Percentiles rank a stretch among this genome's conserved stretches.
Evolutionary conservation across 2,888 invertebrate species (phyloP).

Genomic region (Dynastes maya): DNA sequence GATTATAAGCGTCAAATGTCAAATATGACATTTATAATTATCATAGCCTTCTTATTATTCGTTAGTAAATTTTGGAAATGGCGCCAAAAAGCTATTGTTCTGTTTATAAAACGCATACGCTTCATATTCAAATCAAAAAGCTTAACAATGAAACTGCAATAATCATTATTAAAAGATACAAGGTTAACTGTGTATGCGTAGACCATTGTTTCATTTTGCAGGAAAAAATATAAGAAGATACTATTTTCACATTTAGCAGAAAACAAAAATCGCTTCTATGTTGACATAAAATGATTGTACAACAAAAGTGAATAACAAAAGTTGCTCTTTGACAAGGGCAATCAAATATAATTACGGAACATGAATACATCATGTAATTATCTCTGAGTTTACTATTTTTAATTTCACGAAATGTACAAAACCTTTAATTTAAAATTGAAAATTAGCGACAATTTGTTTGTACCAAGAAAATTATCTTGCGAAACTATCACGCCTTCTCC

Average conservation of each 20-base stretch:
- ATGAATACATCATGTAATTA: background rate
- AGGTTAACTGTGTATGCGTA: background rate
- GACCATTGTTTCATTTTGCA: too few relatives aligned
- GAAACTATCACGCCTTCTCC: background rate
- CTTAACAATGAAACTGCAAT: background rate
- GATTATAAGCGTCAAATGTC: too few relatives aligned
- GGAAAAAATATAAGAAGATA: too few relatives aligned
- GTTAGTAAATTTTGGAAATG: too few relatives aligned
- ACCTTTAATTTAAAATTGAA: background rate
- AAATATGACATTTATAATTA: too few relatives aligned
- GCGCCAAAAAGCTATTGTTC: too few relatives aligned
- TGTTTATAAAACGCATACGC: too few relatives aligned
- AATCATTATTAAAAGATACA: background rate
- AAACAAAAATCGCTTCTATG: too few relatives aligned
- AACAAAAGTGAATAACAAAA: background rate
- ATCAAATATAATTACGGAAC: slow-evolving; percentile 17
- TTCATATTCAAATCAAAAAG: too few relatives aligned
- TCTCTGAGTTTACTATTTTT: background rate
- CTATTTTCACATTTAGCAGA: too few relatives aligned
- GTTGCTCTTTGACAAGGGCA: slow-evolving; percentile 21
- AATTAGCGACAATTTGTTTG: background rate
- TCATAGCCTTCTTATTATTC: too few relatives aligned
- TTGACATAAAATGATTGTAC: too few relatives aligned
- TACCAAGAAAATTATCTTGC: background rate
- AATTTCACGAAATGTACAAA: background rate